Evolutionary conservation across 2,797 vertebrate species (phyloP), one percentile per base, ranked within the genome.

Genomic region (Chrosomus eos): DNA sequence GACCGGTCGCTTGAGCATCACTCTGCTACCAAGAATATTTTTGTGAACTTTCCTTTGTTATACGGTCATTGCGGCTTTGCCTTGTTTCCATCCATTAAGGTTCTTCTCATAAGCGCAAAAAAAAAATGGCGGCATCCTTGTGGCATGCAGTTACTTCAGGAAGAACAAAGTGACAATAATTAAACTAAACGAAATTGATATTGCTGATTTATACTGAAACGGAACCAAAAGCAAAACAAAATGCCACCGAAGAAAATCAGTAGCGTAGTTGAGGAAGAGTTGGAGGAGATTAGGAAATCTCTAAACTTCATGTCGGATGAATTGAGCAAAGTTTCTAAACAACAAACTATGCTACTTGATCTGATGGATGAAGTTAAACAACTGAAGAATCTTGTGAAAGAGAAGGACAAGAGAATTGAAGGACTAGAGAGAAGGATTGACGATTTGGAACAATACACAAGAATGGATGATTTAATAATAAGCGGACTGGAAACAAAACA

Each of bases 401-500:
- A 19, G 18, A 51, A 51, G 18, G 6, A 51, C 21, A 40, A 62
- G 18, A 85, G 80, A 76, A 72, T 62, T 33, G 75, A 70, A 2
- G 45, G 62, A 31, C 36, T 79, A 9, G 83, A 85, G 23, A 3
- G 13, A 53, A 79, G 83, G 48, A 66, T 53, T 13, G 66, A 68
- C 4, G 19, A 38, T 5, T 9, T 68, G 66, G 33, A 13, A 23
- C 33, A 68, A 38, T 53, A 73, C 18, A 40, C 36, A 60, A 45
- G 0, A 45, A 16, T 45, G 13, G 13, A 55, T 67, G 16, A 51
- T 7, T 51, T 51, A 51, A 6, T 80, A 1, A 80, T 85, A 19
- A 85, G 4, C 2, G 36, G 67, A 23, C 38, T 80, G 53, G 51
- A 53, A 16, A 73, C 64, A 18, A 85, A 5, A 31, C 75, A 64